phyloP scores from a whole-genome alignment of 2,888 invertebrate species.

The Galerucella nymphaeae region DNA sequence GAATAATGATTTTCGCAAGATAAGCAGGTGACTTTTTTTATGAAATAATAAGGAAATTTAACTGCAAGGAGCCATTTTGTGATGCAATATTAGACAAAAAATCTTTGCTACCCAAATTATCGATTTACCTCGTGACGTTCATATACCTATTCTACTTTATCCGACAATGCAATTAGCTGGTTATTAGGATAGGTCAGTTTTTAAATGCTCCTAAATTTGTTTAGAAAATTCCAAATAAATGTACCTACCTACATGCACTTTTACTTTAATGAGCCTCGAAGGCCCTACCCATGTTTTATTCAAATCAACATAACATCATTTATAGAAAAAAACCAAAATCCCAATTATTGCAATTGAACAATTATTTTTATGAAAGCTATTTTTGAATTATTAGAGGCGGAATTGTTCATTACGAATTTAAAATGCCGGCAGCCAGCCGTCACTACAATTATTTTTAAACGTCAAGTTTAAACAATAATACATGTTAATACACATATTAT shows the following conservation, averaged over 20 bases:
- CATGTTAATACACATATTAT: not conserved
- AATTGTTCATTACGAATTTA: not conserved
- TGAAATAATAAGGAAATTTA: not conserved
- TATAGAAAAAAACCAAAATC: not conserved
- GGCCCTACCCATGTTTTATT: not conserved
- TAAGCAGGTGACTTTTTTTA: not conserved
- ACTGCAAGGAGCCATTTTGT: slow-evolving; percentile 58
- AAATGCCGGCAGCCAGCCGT: slow-evolving; percentile 32
- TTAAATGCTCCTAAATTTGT: not conserved
- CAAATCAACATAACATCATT: not conserved
- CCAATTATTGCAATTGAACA: not conserved
- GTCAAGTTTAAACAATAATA: slow-evolving; percentile 24
- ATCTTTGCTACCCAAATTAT: slow-evolving; percentile 30
- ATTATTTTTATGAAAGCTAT: not conserved
- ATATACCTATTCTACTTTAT: not conserved
- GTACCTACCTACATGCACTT: no score
- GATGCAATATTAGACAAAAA: slow-evolving; percentile 53
- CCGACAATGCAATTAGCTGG: not conserved
- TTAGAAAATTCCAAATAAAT: not conserved
- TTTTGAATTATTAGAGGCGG: not conserved
- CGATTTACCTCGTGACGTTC: slow-evolving; percentile 30
- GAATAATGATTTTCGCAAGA: not conserved
- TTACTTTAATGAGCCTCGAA: not conserved
- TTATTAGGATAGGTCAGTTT: slow-evolving; percentile 16
- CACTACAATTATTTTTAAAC: slow-evolving; percentile 16